These are phyloP conservation scores for Linhomoeus sp. DNA, from an alignment of 2,888 invertebrate genomes.

Conservation along the genomic window DNA sequence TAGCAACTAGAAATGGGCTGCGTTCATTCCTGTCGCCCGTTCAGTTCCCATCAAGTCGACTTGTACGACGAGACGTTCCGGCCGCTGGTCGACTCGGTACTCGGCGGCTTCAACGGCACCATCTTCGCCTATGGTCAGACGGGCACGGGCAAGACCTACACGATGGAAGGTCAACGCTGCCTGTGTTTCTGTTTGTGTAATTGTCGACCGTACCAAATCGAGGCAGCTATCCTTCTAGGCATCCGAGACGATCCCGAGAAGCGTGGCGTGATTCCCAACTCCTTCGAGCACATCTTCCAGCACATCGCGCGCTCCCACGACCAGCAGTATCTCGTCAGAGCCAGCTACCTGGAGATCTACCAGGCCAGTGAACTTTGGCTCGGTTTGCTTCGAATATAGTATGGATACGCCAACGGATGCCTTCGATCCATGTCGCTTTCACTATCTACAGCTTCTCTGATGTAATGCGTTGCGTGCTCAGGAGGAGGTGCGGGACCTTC, in stretches of 20 bases:
- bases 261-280: conserved; percentile 75
- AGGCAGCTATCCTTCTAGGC: conserved; percentile 32
- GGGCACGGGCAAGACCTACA: conserved; percentile 64
- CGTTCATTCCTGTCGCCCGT: too few relatives aligned
- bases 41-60: conserved; percentile 61
- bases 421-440: too few relatives aligned
- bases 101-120: conserved; percentile 94
- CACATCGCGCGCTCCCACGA: conserved; percentile 70
- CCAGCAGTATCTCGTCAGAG: conserved; percentile 80
- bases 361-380: conserved; percentile 14
- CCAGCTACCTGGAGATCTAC: conserved; percentile 91
- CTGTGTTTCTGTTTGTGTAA: background rate
- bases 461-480: conserved; percentile 18
- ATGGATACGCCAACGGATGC: too few relatives aligned
- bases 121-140: conserved; percentile 99
- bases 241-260: conserved; percentile 43
- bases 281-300: conserved; percentile 89
- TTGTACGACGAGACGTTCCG: conserved; percentile 89
- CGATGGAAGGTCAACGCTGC: conserved; percentile 41
- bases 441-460: too few relatives aligned
- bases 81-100: conserved; percentile 76
- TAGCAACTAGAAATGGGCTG: too few relatives aligned
- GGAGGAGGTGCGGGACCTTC: conserved; percentile 44
- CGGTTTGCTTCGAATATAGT: too few relatives aligned
- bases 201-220: background rate